Conservation (phyloP, 2,888 invertebrate species). For the Lamellibrachia satsuma region DNA sequence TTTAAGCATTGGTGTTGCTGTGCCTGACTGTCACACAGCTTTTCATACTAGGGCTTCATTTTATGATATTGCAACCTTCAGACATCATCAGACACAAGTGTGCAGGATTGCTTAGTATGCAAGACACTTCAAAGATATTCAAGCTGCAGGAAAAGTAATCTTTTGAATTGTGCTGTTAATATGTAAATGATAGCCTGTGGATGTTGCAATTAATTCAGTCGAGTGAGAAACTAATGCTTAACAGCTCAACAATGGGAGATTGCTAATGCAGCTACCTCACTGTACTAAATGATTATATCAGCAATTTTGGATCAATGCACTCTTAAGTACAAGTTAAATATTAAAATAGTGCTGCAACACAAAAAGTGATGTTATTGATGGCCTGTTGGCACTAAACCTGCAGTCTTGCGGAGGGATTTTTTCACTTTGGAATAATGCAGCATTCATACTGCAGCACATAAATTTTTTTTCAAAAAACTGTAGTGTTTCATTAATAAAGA, state of each 20-base stretch:
- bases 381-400: background rate
- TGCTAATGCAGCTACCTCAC: background rate
- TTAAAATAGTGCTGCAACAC: background rate
- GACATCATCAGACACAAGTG: background rate
- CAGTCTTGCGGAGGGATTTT: background rate
- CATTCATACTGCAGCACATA: too few species aligned
- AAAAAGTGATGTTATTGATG: background rate
- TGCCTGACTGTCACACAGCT: background rate
- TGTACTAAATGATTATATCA: background rate
- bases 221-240: background rate
- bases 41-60: background rate
- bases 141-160: conserved; percentile 1
- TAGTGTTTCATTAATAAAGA: too few species aligned
- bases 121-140: background rate
- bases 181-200: background rate
- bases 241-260: background rate
- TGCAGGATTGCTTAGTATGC: background rate
- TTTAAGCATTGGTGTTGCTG: background rate
- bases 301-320: background rate
- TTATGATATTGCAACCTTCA: background rate
- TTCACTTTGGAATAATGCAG: background rate
- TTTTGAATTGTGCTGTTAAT: background rate
- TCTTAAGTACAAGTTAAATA: background rate
- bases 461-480: too few species aligned
- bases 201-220: background rate